phyloP scores from a whole-genome alignment of 2,888 invertebrate species.

The Limnephilus marmoratus region DNA sequence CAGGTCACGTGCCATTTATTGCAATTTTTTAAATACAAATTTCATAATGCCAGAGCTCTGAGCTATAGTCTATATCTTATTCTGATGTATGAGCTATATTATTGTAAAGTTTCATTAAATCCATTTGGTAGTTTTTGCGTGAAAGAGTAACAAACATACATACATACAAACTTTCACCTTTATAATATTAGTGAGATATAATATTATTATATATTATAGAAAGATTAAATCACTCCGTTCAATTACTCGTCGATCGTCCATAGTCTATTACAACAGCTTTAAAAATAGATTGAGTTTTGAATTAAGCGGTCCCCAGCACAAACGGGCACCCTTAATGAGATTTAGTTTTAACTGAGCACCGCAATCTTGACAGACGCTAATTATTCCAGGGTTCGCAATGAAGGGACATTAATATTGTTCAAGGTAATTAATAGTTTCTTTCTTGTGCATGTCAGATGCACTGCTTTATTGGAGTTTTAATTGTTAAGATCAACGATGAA shows the following conservation, averaged over 20 bases:
- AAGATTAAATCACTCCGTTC: not conserved
- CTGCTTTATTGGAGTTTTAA: not conserved
- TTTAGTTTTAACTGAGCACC: not conserved
- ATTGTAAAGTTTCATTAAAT: no score
- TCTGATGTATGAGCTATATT: no score
- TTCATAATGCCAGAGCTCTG: no score
- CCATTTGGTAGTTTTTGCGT: no score
- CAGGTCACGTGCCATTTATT: no score
- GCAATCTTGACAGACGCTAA: not conserved
- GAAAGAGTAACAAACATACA: no score
- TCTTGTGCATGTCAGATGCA: not conserved
- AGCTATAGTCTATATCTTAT: no score
- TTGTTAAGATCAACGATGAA: not conserved
- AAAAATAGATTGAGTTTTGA: not conserved
- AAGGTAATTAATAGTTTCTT: not conserved
- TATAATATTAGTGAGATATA: no score
- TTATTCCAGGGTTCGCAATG: not conserved
- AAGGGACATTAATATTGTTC: not conserved
- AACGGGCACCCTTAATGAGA: not conserved
- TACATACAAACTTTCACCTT: no score
- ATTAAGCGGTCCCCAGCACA: not conserved
- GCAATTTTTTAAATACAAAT: no score
- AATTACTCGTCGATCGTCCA: not conserved
- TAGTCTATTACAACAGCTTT: not conserved
- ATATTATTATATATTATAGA: no score